phyloP scores from a whole-genome alignment of 2,888 invertebrate genomes.

The Calliscelio sp. region DNA sequence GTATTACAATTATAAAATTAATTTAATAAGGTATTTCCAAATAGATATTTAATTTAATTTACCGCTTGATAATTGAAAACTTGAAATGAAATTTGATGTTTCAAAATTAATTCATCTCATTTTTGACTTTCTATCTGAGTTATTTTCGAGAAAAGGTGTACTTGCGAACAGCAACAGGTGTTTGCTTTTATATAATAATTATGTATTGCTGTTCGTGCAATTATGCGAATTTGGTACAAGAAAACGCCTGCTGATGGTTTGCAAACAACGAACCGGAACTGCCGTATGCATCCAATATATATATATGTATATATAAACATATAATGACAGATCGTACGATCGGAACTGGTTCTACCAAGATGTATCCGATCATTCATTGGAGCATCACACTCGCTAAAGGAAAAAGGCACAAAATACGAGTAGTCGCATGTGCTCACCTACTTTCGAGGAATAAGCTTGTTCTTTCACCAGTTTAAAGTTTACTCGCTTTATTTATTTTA shows the following conservation, averaged over 20 bases:
- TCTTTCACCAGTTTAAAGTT: constrained; percentile 35
- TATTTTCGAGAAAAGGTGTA: constrained; percentile 32
- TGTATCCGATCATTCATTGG: constrained; percentile 39
- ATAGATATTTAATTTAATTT: background rate
- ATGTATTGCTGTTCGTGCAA: constrained; percentile 43
- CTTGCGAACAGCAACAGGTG: constrained; percentile 44
- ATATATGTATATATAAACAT: too few relatives aligned
- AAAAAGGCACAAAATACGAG: constrained; percentile 50
- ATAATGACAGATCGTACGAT: constrained; percentile 50
- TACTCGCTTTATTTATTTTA: constrained; percentile 20
- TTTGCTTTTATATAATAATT: constrained; percentile 55
- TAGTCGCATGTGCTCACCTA: constrained; percentile 54
- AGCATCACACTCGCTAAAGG: constrained; percentile 27
- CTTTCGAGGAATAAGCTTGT: constrained; percentile 54
- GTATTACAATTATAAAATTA: background rate
- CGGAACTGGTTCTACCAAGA: constrained; percentile 65
- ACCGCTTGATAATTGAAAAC: background rate
- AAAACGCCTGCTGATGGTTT: constrained; percentile 11
- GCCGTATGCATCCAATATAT: constrained; percentile 22
- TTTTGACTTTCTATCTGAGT: background rate
- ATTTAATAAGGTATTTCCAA: background rate
- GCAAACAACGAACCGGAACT: constrained; percentile 60
- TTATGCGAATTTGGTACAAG: constrained; percentile 58
- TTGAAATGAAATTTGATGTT: background rate
- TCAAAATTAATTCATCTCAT: constrained; percentile 6